phyloP scores from a whole-genome alignment of 1,140 invertebrate genomes.

The Drosophila guanche region DNA sequence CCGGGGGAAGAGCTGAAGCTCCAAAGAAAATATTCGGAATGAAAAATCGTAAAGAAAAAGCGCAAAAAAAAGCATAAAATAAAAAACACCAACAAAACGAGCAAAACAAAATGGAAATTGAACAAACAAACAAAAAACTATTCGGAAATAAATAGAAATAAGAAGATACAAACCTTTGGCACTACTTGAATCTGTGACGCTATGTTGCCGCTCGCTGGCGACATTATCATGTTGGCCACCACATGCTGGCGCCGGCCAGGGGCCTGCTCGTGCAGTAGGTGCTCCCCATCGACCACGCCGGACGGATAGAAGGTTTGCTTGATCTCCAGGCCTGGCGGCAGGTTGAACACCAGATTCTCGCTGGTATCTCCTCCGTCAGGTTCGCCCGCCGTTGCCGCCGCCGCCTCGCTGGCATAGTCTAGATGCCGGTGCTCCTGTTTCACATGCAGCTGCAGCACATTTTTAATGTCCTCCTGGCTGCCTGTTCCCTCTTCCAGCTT shows the following conservation, averaged over 20 bases:
- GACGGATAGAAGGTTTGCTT: slow-evolving; percentile 76
- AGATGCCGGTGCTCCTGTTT: slow-evolving; percentile 78
- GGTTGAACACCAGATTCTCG: slow-evolving; percentile 79
- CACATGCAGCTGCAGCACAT: slow-evolving; percentile 77
- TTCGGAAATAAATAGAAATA: slow-evolving; percentile 61
- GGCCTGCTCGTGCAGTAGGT: slow-evolving; percentile 50
- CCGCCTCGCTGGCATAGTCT: slow-evolving; percentile 61
- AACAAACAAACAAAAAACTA: slow-evolving; percentile 59
- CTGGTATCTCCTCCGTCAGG: slow-evolving; percentile 28
- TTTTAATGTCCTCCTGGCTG: slow-evolving; percentile 70
- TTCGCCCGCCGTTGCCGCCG: slow-evolving; percentile 22
- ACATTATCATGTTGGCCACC: slow-evolving; percentile 81
- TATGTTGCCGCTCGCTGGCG: slow-evolving; percentile 66
- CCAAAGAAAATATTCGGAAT: background rate
- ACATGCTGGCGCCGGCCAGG: slow-evolving; percentile 72
- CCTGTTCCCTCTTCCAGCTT: slow-evolving; percentile 65
- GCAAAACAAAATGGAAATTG: slow-evolving; percentile 32
- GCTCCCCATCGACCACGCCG: slow-evolving; percentile 47
- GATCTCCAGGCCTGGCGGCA: slow-evolving; percentile 78
- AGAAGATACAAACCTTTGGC: slow-evolving; percentile 83
- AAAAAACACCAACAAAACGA: slow-evolving; percentile 36
- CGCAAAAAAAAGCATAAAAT: slow-evolving; percentile 15
- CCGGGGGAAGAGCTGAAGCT: too few relatives aligned
- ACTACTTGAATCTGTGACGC: slow-evolving; percentile 83
- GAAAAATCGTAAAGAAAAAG: slow-evolving; percentile 2